Base-by-base conservation (phyloP, 2,888 invertebrate species). In the Aphodius sticticus region DNA sequence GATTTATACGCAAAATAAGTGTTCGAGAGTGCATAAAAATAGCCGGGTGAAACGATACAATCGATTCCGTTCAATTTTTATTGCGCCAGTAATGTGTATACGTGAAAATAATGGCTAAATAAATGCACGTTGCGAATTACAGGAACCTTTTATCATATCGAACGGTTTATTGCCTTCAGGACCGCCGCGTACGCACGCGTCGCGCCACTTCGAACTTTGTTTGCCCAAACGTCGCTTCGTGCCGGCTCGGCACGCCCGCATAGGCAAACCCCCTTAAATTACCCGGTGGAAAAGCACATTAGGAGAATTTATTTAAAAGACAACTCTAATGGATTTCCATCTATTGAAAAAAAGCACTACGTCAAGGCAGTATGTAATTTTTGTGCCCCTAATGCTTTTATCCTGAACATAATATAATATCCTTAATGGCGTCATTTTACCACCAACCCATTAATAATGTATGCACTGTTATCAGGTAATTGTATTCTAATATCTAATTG, bases 1-100 rank as follows among this genome's bases (percentile, higher is more conserved):
- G 76, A 76, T 76, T 76, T 76, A 76, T 76, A 76, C 69, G 76
- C 53, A 76, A 76, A 76, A 37, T 69, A 76, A 76, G 76, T 76
- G 53, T 69, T 26, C 69, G 69, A 76, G 69, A 76, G 76, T 76
- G 76, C 69, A 76, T 76, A 69, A 76, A 76, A 76, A 76, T 76
- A 76, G 76, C 69, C 53, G 76, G n/a, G 26, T n/a, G 76, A 76
- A 76, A 76, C 76, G 76, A 76, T 76, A 76, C 38, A 76, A 76
- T 76, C 76, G 76, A 76, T 76, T 69, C 26, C 69, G 53, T 36
- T 76, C 53, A 36, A 76, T 69, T 15, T 76, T 76, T 76, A 76
- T 76, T 76, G 76, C 69, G 53, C 53, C 53, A 53, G 53, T 53
- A 53, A 53, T 53, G 53, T 53, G 53, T 5, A 53, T 53, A 53